These are phyloP conservation scores for Drosophila lowei DNA, from an alignment of 1,140 invertebrate species.

Conservation along the genomic window DNA sequence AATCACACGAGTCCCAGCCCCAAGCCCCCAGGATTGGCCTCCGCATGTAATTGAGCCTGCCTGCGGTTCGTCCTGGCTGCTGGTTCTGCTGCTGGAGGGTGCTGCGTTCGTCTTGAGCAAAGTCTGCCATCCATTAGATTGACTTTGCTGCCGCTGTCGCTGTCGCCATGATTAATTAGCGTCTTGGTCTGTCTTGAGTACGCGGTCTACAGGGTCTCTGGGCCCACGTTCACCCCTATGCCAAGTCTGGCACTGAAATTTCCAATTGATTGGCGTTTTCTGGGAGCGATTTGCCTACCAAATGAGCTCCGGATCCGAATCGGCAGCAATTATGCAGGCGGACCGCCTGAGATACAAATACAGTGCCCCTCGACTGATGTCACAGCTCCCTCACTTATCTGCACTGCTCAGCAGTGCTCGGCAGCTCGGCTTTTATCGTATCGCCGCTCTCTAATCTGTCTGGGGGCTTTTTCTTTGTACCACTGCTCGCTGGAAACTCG, in stretches of 20 bases:
- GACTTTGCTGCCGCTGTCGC: slow-evolving; percentile 49
- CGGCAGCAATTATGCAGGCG: slow-evolving; percentile 70
- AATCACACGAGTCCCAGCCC: slow-evolving; percentile 52
- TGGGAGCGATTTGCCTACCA: slow-evolving; percentile 51
- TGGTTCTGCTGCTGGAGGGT: slow-evolving; percentile 31
- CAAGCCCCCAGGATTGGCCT: slow-evolving; percentile 14
- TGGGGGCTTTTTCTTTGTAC: background rate
- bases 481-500: slow-evolving; percentile 13
- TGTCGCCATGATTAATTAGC: slow-evolving; percentile 73
- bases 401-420: background rate
- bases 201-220: slow-evolving; percentile 11
- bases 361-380: slow-evolving; percentile 52
- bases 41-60: slow-evolving; percentile 66
- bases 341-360: slow-evolving; percentile 13
- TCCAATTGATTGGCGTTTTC: slow-evolving; percentile 70
- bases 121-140: slow-evolving; percentile 73
- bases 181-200: slow-evolving; percentile 41
- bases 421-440: slow-evolving; percentile 32
- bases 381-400: slow-evolving; percentile 29
- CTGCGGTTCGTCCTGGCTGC: slow-evolving; percentile 55
- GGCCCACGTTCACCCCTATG: background rate
- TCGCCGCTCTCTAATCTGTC: slow-evolving; percentile 9
- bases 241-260: slow-evolving; percentile 47
- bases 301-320: slow-evolving; percentile 34
- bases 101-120: slow-evolving; percentile 6